Conservation (phyloP, 2,113 vertebrate species). For the Neomonachus schauinslandi region DNA sequence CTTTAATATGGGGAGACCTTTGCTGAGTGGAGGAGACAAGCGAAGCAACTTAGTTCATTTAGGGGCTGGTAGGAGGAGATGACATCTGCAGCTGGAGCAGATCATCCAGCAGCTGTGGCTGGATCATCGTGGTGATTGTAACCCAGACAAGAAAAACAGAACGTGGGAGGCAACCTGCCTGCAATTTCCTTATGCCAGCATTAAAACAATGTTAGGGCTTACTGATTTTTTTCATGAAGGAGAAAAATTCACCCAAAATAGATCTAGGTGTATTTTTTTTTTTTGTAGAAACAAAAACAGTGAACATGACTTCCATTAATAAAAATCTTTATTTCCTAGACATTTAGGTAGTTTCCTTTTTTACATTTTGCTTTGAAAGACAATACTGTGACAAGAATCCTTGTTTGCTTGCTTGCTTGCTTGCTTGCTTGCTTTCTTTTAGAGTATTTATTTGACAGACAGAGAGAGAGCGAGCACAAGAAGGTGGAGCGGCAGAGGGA, state of each 20-base stretch:
- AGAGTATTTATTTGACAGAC: too few species aligned
- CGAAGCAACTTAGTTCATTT: constrained; percentile 53
- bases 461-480: too few species aligned
- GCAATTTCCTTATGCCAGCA: constrained; percentile 50
- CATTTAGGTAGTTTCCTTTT: background rate
- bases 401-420: background rate
- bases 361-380: constrained; percentile 11
- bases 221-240: background rate
- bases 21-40: background rate
- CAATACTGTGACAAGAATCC: background rate
- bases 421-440: too few species aligned
- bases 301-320: constrained; percentile 40
- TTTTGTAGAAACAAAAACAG: background rate
- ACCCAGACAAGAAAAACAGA: constrained; percentile 65
- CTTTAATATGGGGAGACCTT: background rate
- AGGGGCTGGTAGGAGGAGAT: background rate
- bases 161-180: constrained; percentile 59
- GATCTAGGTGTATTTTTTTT: background rate
- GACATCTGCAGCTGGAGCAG: constrained; percentile 72
- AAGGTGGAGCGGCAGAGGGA: too few species aligned
- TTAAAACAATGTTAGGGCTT: constrained; percentile 33
- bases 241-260: background rate
- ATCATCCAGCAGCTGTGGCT: constrained; percentile 68
- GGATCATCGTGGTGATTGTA: constrained; percentile 59
- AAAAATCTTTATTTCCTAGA: background rate